Percentiles rank a stretch among this genome's conserved stretches.
Conservation (phyloP, 2,113 vertebrate genomes). For the Garra rufa region DNA sequence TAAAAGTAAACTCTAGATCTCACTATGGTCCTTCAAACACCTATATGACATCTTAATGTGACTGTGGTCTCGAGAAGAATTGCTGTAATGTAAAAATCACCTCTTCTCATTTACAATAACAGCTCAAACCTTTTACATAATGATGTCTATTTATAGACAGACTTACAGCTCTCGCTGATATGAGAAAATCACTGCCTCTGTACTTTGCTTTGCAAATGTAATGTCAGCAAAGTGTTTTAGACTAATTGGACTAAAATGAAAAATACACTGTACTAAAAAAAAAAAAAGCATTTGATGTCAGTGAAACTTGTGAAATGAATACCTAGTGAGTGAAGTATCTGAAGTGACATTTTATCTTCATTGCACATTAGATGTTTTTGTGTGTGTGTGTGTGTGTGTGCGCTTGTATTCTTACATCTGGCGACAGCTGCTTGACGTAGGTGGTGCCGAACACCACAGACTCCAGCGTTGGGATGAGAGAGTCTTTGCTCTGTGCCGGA, state of each 20-base stretch:
- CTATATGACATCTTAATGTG: background rate
- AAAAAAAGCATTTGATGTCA: background rate
- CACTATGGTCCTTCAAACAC: background rate
- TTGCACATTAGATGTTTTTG: background rate
- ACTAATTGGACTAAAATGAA: background rate
- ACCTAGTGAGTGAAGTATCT: background rate
- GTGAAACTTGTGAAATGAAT: background rate
- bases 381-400: background rate
- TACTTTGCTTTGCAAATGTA: background rate
- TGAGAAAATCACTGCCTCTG: background rate
- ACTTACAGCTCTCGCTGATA: background rate
- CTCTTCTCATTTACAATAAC: background rate
- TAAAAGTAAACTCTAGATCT: background rate
- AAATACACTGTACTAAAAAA: background rate
- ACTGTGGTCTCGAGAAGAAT: background rate
- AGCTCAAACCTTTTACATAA: constrained; percentile 9
- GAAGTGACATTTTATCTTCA: background rate
- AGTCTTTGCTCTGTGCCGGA: constrained; percentile 93
- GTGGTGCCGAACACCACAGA: constrained; percentile 93
- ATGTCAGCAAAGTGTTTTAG: constrained; percentile 10
- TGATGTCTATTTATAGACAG: background rate
- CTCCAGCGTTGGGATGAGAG: constrained; percentile 90
- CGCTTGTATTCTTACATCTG: constrained; percentile 85
- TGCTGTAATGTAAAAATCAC: background rate
- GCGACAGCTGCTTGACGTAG: constrained; percentile 92